Conservation (phyloP, 2,888 invertebrate genomes). For the Ecliptopera silaceata region DNA sequence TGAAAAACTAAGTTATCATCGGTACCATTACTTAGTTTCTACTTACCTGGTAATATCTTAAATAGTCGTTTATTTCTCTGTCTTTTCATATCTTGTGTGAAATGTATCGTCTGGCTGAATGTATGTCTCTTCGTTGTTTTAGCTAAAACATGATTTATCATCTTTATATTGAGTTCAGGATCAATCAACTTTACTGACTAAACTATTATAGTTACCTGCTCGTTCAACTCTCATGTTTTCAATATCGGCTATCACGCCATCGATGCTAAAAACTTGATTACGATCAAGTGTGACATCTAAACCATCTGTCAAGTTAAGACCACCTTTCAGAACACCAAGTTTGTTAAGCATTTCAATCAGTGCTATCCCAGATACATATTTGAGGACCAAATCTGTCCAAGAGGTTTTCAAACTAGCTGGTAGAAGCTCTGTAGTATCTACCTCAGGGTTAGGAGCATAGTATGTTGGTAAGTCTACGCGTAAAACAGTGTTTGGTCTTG, state of each 20-base stretch:
- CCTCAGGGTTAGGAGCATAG: constrained; percentile 36
- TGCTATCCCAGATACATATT: constrained; percentile 38
- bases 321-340: constrained; percentile 37
- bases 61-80: constrained; percentile 4
- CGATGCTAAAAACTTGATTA: constrained; percentile 23
- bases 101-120: constrained; percentile 7
- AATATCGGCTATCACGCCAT: background rate
- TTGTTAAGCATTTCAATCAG: constrained; percentile 37
- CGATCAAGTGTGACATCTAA: constrained; percentile 28
- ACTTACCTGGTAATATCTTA: constrained; percentile 3
- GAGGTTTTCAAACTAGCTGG: constrained; percentile 4
- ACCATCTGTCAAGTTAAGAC: constrained; percentile 37
- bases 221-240: background rate
- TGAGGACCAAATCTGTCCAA: constrained; percentile 41
- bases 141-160: background rate
- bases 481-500: constrained; percentile 37
- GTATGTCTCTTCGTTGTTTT: constrained; percentile 12
- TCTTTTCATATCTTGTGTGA: background rate
- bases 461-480: constrained; percentile 45
- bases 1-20: background rate
- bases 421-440: constrained; percentile 10
- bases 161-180: background rate
- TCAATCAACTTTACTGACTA: background rate
- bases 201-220: constrained; percentile 7
- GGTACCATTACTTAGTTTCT: background rate